Evolutionary conservation across 2,888 invertebrate species (phyloP).

Genomic region (Conops quadrifasciatus): DNA sequence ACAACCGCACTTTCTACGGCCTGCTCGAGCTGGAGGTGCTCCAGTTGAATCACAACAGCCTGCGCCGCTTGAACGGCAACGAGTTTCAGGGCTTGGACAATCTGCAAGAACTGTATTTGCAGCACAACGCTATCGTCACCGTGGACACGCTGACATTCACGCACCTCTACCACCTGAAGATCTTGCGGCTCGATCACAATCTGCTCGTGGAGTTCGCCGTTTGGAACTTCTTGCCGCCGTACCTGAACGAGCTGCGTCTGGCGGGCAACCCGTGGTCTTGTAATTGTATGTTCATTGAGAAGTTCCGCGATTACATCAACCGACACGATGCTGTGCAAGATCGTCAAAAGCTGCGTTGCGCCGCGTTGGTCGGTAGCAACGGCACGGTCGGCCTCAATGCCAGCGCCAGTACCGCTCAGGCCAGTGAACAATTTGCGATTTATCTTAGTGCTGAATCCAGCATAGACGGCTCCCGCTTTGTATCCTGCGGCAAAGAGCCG

Average conservation of each 20-base stretch:
- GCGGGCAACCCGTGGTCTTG: conserved; percentile 87
- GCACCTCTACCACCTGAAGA: conserved; percentile 82
- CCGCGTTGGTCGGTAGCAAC: conserved; percentile 63
- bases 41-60: conserved; percentile 86
- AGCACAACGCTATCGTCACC: conserved; percentile 82
- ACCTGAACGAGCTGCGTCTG: conserved; percentile 75
- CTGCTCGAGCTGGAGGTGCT: conserved; percentile 80
- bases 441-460: conserved; percentile 50
- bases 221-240: conserved; percentile 75
- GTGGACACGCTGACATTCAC: conserved; percentile 88
- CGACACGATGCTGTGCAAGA: conserved; percentile 78
- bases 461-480: conserved; percentile 47
- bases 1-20: conserved; percentile 92
- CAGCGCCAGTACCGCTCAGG: not conserved
- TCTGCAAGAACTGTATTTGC: conserved; percentile 85
- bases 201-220: conserved; percentile 81
- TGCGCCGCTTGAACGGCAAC: conserved; percentile 81
- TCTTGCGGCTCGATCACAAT: conserved; percentile 85
- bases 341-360: conserved; percentile 79
- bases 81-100: conserved; percentile 85
- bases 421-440: conserved; percentile 51
- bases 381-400: conserved; percentile 48
- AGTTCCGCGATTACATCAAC: conserved; percentile 82
- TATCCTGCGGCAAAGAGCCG: conserved; percentile 56
- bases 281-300: conserved; percentile 83